These are phyloP conservation scores for Corbicula japonica DNA, from an alignment of 2,888 invertebrate species.

Conservation along the genomic window DNA sequence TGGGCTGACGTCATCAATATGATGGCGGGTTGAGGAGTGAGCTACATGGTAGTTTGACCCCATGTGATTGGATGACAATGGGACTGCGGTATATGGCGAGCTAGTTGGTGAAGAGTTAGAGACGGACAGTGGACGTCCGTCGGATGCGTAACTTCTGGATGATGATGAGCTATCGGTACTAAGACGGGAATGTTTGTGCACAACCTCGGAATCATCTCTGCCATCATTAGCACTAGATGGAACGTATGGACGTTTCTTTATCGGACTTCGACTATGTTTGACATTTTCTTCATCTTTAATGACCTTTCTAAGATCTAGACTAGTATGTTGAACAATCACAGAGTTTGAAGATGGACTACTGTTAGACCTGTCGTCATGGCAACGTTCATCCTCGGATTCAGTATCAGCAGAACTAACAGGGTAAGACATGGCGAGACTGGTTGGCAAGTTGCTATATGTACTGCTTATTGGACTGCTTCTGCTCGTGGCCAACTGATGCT, in stretches of 20 bases:
- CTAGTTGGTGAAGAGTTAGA: slow-evolving; percentile 35
- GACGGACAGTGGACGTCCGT: slow-evolving; percentile 44
- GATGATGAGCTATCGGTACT: slow-evolving; percentile 65
- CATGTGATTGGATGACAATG: slow-evolving; percentile 41
- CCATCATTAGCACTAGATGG: slow-evolving; percentile 64
- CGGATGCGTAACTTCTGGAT: slow-evolving; percentile 47
- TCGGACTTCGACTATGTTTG: slow-evolving; percentile 83
- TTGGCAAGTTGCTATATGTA: slow-evolving; percentile 30
- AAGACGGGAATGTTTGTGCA: slow-evolving; percentile 67
- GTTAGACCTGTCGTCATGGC: slow-evolving; percentile 26
- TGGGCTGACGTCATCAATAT: slow-evolving; percentile 9
- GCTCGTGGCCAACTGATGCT: slow-evolving; percentile 54
- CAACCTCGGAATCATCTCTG: slow-evolving; percentile 52
- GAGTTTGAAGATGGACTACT: slow-evolving; percentile 67
- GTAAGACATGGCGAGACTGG: slow-evolving; percentile 18
- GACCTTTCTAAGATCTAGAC: slow-evolving; percentile 81
- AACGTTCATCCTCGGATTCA: slow-evolving; percentile 28
- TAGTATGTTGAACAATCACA: slow-evolving; percentile 80
- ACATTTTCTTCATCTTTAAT: slow-evolving; percentile 73
- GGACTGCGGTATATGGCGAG: slow-evolving; percentile 35
- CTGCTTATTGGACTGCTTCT: slow-evolving; percentile 13
- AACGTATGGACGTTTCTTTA: slow-evolving; percentile 84
- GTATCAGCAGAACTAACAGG: slow-evolving; percentile 8
- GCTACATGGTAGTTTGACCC: slow-evolving; percentile 56
- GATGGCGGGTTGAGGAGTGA: slow-evolving; percentile 22